Percentiles rank a stretch among this genome's conserved stretches.
phyloP scores from a whole-genome alignment of 2,113 vertebrate genomes.

The Notothenia rossii region DNA sequence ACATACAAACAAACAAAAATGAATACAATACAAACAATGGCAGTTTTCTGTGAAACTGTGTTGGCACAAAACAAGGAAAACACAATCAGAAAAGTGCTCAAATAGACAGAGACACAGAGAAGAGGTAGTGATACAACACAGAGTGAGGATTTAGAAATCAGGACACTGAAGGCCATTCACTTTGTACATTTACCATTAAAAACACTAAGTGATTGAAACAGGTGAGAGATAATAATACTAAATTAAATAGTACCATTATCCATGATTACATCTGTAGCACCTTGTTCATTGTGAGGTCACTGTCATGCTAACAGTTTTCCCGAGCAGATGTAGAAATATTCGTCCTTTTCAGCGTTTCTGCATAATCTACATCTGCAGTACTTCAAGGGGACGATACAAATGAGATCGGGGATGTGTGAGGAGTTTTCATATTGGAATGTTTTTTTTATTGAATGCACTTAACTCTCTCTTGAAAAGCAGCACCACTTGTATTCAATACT shows the following conservation, averaged over 20 bases:
- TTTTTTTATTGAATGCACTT: constrained; percentile 7
- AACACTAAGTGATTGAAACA: constrained; percentile 17
- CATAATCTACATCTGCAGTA: neutral
- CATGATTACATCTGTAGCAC: constrained; percentile 38
- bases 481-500: constrained; percentile 12
- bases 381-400: neutral
- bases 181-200: neutral
- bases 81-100: constrained; percentile 9
- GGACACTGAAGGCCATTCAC: neutral
- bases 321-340: constrained; percentile 1
- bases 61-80: constrained; percentile 32
- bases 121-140: constrained; percentile 28
- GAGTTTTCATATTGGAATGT: constrained; percentile 11
- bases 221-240: neutral
- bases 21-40: neutral
- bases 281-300: constrained; percentile 28
- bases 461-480: constrained; percentile 23
- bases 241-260: constrained; percentile 37
- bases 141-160: constrained; percentile 17
- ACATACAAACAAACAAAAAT: neutral
- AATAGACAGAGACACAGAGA: neutral
- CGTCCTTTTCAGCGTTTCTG: neutral
- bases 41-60: constrained; percentile 29
- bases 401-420: no score
- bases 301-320: constrained; percentile 5